Conservation (phyloP, 2,888 invertebrate species). For the Monochamus alternatus region DNA sequence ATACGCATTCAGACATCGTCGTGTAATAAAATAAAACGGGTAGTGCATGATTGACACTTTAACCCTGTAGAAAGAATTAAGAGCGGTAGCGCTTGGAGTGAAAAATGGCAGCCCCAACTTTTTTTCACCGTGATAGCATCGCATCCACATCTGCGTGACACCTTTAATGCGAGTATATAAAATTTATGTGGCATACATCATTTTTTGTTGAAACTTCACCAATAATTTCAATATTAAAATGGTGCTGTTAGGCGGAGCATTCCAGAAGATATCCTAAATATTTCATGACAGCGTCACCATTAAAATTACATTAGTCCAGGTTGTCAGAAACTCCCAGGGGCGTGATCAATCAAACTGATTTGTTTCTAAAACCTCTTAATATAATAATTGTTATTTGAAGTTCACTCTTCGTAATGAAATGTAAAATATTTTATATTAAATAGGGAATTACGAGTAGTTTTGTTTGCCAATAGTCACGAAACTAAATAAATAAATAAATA, state of each 20-base stretch:
- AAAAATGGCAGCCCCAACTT: background rate
- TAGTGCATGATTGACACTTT: background rate
- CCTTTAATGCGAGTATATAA: constrained; percentile 12
- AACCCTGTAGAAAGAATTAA: background rate
- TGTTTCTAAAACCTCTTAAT: no score
- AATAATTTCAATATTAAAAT: constrained; percentile 17
- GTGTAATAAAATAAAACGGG: background rate
- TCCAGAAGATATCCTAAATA: constrained; percentile 14
- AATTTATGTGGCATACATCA: constrained; percentile 11
- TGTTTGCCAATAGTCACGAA: no score
- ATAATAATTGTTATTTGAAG: no score
- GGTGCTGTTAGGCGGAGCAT: constrained; percentile 5
- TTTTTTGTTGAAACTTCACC: constrained; percentile 3
- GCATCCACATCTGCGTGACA: background rate
- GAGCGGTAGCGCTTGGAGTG: background rate
- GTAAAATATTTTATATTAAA: no score
- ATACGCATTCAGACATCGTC: no score
- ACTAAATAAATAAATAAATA: no score
- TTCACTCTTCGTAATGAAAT: no score
- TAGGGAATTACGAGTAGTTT: no score
- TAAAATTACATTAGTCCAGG: constrained; percentile 38
- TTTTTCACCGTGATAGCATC: background rate
- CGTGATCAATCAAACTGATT: constrained; percentile 20
- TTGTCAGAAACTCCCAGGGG: constrained; percentile 21
- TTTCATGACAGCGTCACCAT: constrained; percentile 27